These are phyloP conservation scores for Enteromius treurensis DNA, from an alignment of 2,797 vertebrate species.

Conservation along the genomic window DNA sequence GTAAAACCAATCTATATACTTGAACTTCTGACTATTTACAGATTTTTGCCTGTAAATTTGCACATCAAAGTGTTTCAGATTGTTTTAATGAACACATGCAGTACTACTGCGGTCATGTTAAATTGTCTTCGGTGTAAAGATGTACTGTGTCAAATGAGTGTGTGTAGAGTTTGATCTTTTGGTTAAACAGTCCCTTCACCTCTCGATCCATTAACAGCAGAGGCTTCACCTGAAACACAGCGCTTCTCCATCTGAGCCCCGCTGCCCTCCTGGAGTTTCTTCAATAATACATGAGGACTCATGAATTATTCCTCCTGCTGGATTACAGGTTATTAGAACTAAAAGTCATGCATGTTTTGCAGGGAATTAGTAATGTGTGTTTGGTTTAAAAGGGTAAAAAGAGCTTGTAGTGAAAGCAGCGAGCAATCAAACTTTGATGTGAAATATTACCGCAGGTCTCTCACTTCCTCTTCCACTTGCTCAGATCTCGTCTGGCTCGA, in stretches of 20 bases:
- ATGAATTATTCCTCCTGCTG: constrained; percentile 59
- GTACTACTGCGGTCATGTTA: not conserved
- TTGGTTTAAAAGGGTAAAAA: constrained; percentile 47
- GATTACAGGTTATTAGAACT: constrained; percentile 56
- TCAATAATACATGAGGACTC: constrained; percentile 56
- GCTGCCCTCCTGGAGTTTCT: constrained; percentile 20
- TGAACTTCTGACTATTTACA: not conserved
- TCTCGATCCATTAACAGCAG: constrained; percentile 33
- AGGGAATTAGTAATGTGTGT: constrained; percentile 57
- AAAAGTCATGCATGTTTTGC: constrained; percentile 52
- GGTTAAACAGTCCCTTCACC: constrained; percentile 13
- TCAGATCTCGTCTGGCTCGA: not conserved
- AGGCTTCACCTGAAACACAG: constrained; percentile 66
- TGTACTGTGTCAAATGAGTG: not conserved
- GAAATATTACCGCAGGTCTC: constrained; percentile 33
- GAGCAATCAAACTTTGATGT: constrained; percentile 55
- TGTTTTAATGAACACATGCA: not conserved
- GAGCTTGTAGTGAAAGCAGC: constrained; percentile 40
- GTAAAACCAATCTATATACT: not conserved
- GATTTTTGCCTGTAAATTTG: not conserved
- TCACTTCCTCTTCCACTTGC: constrained; percentile 7
- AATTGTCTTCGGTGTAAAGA: not conserved
- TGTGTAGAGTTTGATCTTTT: not conserved
- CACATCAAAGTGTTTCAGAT: not conserved
- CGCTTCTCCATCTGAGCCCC: constrained; percentile 30